A percentile compares a stretch with the other conserved stretches of the same genome.
Evolutionary conservation across 2,888 invertebrate genomes (phyloP).

Genomic region (Mimas tiliae): DNA sequence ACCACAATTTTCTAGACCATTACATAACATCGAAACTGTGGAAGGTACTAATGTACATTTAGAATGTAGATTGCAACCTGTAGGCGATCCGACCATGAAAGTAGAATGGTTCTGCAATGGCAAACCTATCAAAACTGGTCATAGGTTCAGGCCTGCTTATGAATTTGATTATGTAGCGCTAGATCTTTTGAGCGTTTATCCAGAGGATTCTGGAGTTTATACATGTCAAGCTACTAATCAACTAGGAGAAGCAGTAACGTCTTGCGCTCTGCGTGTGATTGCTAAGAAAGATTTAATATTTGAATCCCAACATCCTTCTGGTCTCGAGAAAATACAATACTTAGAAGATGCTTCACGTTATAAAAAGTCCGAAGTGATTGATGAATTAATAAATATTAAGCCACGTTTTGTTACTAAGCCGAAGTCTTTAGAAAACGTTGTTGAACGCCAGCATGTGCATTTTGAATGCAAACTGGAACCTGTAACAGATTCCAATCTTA

Average conservation of each 20-base stretch:
- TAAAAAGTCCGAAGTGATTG: slow-evolving; percentile 91
- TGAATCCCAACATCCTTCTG: slow-evolving; percentile 96
- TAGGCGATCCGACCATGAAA: slow-evolving; percentile 95
- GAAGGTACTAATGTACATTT: slow-evolving; percentile 96
- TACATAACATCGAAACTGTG: slow-evolving; percentile 95
- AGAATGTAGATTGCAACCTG: slow-evolving; percentile 95
- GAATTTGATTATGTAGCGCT: slow-evolving; percentile 99
- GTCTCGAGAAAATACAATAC: slow-evolving; percentile 96
- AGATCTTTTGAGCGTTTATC: slow-evolving; percentile 97
- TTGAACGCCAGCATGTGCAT: slow-evolving; percentile 96
- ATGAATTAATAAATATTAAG: slow-evolving; percentile 92
- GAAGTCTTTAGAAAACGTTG: slow-evolving; percentile 92
- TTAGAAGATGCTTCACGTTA: slow-evolving; percentile 94
- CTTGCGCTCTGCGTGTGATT: slow-evolving; percentile 94
- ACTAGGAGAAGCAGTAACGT: slow-evolving; percentile 96
- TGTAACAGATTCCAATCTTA: slow-evolving; percentile 97
- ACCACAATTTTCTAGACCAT: slow-evolving; percentile 93
- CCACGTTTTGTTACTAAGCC: slow-evolving; percentile 95
- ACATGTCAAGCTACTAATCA: slow-evolving; percentile 97
- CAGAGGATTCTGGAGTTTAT: slow-evolving; percentile 98
- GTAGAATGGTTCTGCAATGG: slow-evolving; percentile 99
- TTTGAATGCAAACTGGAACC: slow-evolving; percentile 99
- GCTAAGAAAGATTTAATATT: slow-evolving; percentile 94
- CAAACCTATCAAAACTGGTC: slow-evolving; percentile 94
- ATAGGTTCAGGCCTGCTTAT: slow-evolving; percentile 97